These are phyloP conservation scores for Alviniconcha marisindica DNA, from an alignment of 1,140 invertebrate species.

Conservation along the genomic window DNA sequence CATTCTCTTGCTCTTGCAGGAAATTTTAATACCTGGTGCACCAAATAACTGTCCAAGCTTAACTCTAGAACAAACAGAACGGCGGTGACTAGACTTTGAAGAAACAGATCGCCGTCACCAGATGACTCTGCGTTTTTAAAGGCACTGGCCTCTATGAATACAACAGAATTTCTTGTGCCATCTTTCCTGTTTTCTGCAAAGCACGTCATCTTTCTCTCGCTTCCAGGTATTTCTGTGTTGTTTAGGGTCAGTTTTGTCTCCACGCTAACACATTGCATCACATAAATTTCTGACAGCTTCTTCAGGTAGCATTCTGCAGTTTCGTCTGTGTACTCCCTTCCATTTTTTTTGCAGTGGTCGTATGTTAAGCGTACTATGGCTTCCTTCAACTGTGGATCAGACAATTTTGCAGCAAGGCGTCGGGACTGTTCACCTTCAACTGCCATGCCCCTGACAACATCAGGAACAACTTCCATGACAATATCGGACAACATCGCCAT, in stretches of 20 bases:
- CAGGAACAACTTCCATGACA: constrained; percentile 52
- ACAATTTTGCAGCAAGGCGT: constrained; percentile 27
- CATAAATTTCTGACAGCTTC: constrained; percentile 22
- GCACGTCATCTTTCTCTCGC: not conserved
- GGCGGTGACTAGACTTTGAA: not conserved
- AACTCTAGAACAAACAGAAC: not conserved
- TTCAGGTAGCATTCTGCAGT: not conserved
- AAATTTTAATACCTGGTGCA: too few relatives aligned
- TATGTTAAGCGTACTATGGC: constrained; percentile 44
- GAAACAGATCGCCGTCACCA: not conserved
- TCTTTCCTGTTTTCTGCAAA: constrained; percentile 1
- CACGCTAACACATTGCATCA: constrained; percentile 9
- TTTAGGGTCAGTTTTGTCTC: not conserved
- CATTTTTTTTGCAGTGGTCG: constrained; percentile 13
- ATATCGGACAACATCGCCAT: constrained; percentile 53
- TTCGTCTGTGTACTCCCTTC: not conserved
- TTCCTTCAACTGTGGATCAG: constrained; percentile 33
- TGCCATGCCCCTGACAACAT: not conserved
- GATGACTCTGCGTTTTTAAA: not conserved
- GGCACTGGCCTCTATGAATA: not conserved
- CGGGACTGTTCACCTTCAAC: not conserved
- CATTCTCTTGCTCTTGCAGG: too few relatives aligned
- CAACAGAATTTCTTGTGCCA: not conserved
- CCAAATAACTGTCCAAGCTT: not conserved
- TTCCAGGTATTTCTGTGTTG: not conserved